Evolutionary conservation across 2,113 vertebrate genomes (phyloP), one percentile per base, ranked within the genome.

Genomic region (Notiomystis cincta): DNA sequence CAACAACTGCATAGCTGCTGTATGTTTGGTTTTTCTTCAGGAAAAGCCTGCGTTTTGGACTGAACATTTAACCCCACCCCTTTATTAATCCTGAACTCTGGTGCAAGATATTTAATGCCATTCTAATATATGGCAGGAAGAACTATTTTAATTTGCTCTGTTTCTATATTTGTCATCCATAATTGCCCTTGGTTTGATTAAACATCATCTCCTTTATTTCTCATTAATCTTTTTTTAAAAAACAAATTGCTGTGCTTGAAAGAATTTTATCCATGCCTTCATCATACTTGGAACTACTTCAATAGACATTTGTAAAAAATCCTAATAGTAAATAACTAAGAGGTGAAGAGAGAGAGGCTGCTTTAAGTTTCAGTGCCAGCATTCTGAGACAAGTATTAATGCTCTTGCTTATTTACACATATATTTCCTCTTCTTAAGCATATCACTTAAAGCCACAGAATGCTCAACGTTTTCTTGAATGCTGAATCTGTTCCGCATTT

Each of bases 281-380:
- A 90, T 87, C 64, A 45, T 79, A 86, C 86, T 97, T 95, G 91
- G 93, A 97, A 89, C 71, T 80, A 90, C 67, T 96, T 94, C 93
- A 96, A 22, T 62, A 94, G 66, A 42, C 82, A 25, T 91, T 96
- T 94, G 62, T 91, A 73, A 85, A 79, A 93, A 88, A 88, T 92
- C 79, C 67, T 85, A 58, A 70, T 62, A 96, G 90, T 94, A 96
- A 97, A 96, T 93, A 97, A 77, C 58, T 87, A 79, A 80, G 78
- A 82, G 61, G 71, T 54, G 90, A 91, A 78, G 76, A 87, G 56
- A 92, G 56, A 83, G 76, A 61, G 42, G 42, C 20, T 88, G 80
- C 88, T 91, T 87, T 76, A 67, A 69, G 79, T 62, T 94, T 90
- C 79, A 91, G 51, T 70, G 95, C 87, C 92, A 95, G 93, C 30